Base-by-base conservation (phyloP, 2,797 vertebrate genomes). In the Corythornis leucogaster region DNA sequence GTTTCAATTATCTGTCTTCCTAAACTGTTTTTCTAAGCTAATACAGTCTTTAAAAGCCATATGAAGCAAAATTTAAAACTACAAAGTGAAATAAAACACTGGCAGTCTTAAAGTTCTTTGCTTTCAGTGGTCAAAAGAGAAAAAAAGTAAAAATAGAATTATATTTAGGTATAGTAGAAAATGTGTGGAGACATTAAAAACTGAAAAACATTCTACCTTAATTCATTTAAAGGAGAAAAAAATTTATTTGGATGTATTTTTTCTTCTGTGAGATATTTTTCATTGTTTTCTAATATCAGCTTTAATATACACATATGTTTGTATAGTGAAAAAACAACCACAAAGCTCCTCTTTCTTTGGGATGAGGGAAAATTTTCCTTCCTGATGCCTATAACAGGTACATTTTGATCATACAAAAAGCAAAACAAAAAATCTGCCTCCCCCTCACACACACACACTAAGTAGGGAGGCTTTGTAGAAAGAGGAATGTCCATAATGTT, bases 261-360 rank as follows among this genome's bases (percentile, higher is more conserved):
- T 7, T 88, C 80, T 35, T 26, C 20, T 26, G 38, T 48, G 26
- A 85, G 78, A 88, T 50, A 31, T 9, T 84, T 89, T 33, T 62
- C 9, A 12, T 33, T 16, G 10, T 94, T 86, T 66, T 62, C 51
- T 66, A 83, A 57, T 2, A 50, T 50, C 48, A 3, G 22, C 11
- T 90, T 83, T 82, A 80, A 62, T 38, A 8, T 43, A 66, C 0
- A 0, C 7, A 8, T 16, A 38, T 0, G 0, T 55, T 75, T 46
- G 4, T 51, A 17, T n/a, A 76, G 63, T 54, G 18, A 5, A 15
- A 58, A 64, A 33, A 7, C 0, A 18, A 20, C 6, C 5, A 7
- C 13, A 58, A 62, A 86, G 12, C 22, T n/a, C 35, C 38, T 35
- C 20, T 89, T 85, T 68, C 59, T 66, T 9, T 9, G 46, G 54